Conservation (phyloP, 2,888 invertebrate genomes). For the Smittia sp. region DNA sequence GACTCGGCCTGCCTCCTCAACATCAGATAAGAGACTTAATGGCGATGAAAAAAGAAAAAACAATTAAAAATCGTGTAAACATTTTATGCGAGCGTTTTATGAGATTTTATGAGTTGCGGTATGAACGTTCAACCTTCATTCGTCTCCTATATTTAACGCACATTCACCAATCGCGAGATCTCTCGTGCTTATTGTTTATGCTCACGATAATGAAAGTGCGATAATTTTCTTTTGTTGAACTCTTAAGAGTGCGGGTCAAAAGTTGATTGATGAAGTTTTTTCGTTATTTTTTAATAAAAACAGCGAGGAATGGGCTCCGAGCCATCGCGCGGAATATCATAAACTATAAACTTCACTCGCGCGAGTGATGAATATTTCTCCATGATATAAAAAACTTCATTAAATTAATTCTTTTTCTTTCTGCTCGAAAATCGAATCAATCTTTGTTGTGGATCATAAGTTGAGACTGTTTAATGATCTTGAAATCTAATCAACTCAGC, state of each 20-base stretch:
- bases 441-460: slow-evolving; percentile 17
- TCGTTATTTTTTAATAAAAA: slow-evolving; percentile 14
- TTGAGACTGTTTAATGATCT: slow-evolving; percentile 19
- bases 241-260: slow-evolving; percentile 32
- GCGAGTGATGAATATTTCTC: slow-evolving; percentile 8
- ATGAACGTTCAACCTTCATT: neutral
- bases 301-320: neutral
- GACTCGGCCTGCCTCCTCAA: neutral
- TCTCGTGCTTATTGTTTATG: neutral
- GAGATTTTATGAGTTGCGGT: neutral
- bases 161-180: slow-evolving; percentile 2
- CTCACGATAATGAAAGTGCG: slow-evolving; percentile 22
- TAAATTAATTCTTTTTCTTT: slow-evolving; percentile 25
- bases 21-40: slow-evolving; percentile 4
- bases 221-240: slow-evolving; percentile 27
- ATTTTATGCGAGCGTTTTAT: slow-evolving; percentile 6
- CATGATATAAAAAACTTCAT: slow-evolving; percentile 25
- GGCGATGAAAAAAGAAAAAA: neutral
- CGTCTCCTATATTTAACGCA: slow-evolving; percentile 19
- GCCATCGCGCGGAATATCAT: no score
- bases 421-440: slow-evolving; percentile 14
- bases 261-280: slow-evolving; percentile 40
- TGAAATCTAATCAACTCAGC: slow-evolving; percentile 19
- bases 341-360: slow-evolving; percentile 19
- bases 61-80: slow-evolving; percentile 9